A percentile compares a stretch with the other conserved stretches of the same genome.
These are phyloP conservation scores for Chionoecetes opilio DNA, from an alignment of 1,140 invertebrate species.

Conservation along the genomic window DNA sequence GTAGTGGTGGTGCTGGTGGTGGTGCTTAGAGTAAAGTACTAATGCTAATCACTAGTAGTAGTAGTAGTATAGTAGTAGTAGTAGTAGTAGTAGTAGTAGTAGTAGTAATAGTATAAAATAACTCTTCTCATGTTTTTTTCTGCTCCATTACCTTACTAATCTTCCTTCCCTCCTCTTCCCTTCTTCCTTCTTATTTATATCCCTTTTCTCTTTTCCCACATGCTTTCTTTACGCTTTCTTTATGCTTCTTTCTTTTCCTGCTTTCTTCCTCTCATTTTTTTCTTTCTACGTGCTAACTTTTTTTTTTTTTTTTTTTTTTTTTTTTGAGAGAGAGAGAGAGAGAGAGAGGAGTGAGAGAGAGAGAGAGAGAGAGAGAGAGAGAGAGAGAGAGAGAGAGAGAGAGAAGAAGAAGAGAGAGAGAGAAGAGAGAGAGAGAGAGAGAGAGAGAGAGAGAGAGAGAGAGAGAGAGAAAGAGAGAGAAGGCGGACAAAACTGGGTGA, in stretches of 20 bases:
- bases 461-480: slow-evolving; percentile 1
- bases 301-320: neutral
- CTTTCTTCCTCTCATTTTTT: neutral
- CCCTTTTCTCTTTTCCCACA: too few species aligned
- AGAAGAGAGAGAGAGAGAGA: neutral
- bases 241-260: neutral
- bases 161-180: neutral
- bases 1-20: too few species aligned
- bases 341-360: too few species aligned
- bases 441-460: slow-evolving; percentile 27
- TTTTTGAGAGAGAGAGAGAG: too few species aligned
- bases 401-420: neutral
- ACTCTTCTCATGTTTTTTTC: too few species aligned
- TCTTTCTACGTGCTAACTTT: neutral
- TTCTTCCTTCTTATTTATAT: neutral
- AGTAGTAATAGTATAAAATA: too few species aligned
- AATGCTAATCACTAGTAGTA: too few species aligned
- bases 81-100: too few species aligned
- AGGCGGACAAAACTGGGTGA: too few species aligned
- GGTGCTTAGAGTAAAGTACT: too few species aligned
- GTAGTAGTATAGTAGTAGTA: too few species aligned
- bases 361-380: too few species aligned
- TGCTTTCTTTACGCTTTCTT: neutral
- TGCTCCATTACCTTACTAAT: neutral
- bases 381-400: neutral